Conservation (phyloP, 2,888 invertebrate genomes). For the Drosophila fulvimacula region DNA sequence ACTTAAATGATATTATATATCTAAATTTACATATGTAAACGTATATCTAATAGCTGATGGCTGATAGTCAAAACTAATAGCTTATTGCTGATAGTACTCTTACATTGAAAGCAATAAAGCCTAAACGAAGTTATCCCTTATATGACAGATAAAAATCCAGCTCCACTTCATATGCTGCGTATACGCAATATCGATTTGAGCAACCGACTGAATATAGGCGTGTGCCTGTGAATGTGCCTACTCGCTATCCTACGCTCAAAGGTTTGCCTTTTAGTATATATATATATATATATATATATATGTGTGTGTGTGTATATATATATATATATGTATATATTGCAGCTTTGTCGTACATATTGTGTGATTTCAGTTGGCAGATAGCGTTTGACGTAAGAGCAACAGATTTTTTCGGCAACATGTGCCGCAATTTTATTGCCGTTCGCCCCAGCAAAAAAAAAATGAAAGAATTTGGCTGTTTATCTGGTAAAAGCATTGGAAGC, state of each 20-base stretch:
- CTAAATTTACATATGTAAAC: slow-evolving; percentile 40
- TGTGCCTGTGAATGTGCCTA: neutral
- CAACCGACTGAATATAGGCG: slow-evolving; percentile 34
- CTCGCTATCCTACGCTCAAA: slow-evolving; percentile 18
- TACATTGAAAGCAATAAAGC: slow-evolving; percentile 74
- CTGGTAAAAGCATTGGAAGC: slow-evolving; percentile 7
- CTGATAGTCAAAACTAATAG: slow-evolving; percentile 51
- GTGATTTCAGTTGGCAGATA: slow-evolving; percentile 68
- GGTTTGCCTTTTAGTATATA: slow-evolving; percentile 24
- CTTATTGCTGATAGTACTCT: slow-evolving; percentile 71
- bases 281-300: neutral
- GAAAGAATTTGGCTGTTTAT: slow-evolving; percentile 47
- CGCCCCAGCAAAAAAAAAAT: slow-evolving; percentile 26
- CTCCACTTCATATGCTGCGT: slow-evolving; percentile 59
- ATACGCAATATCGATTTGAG: slow-evolving; percentile 72
- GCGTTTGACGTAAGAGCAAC: slow-evolving; percentile 79
- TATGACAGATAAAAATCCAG: slow-evolving; percentile 49
- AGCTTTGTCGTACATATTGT: slow-evolving; percentile 37
- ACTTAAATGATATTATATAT: slow-evolving; percentile 16
- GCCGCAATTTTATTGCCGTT: slow-evolving; percentile 69
- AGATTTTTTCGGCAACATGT: slow-evolving; percentile 66
- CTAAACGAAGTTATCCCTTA: slow-evolving; percentile 42
- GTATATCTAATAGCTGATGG: slow-evolving; percentile 25
- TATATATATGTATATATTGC: slow-evolving; percentile 15
- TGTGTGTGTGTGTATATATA: neutral